These are phyloP conservation scores for Drosophila lowei DNA, from an alignment of 1,140 invertebrate genomes.

Conservation along the genomic window DNA sequence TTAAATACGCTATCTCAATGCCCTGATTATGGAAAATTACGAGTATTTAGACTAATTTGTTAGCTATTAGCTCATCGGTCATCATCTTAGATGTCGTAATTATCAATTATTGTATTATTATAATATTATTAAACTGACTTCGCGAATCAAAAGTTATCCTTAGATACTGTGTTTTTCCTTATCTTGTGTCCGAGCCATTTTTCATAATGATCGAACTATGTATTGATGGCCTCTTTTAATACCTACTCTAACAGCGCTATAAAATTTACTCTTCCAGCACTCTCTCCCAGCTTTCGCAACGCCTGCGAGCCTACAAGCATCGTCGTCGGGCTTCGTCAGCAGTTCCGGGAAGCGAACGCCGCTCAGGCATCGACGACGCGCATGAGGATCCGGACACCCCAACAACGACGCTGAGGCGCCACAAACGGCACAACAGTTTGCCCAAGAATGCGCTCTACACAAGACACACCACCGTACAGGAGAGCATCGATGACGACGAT, in stretches of 20 bases:
- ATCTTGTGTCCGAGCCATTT: too few species aligned
- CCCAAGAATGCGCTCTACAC: conserved; percentile 70
- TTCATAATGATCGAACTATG: too few species aligned
- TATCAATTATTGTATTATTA: background rate
- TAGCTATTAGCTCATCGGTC: background rate
- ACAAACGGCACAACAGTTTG: conserved; percentile 74
- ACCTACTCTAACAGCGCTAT: background rate
- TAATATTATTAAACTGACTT: background rate
- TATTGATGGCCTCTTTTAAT: background rate
- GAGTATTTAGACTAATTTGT: too few species aligned
- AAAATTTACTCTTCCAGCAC: conserved; percentile 37
- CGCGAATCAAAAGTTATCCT: too few species aligned
- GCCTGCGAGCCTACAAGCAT: conserved; percentile 58
- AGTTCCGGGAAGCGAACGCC: conserved; percentile 46
- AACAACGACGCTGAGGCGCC: conserved; percentile 35
- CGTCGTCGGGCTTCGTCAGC: conserved; percentile 68
- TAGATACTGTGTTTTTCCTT: too few species aligned
- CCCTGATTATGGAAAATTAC: background rate
- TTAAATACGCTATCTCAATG: too few species aligned
- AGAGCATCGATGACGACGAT: conserved; percentile 53
- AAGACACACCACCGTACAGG: conserved; percentile 57
- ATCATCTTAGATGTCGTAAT: background rate
- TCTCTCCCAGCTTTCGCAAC: conserved; percentile 55
- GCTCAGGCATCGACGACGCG: conserved; percentile 48
- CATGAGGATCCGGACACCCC: conserved; percentile 61